Percentiles rank a stretch among this genome's conserved stretches.
Evolutionary conservation across 2,888 invertebrate genomes (phyloP).

Genomic region (Byasa hedistus): DNA sequence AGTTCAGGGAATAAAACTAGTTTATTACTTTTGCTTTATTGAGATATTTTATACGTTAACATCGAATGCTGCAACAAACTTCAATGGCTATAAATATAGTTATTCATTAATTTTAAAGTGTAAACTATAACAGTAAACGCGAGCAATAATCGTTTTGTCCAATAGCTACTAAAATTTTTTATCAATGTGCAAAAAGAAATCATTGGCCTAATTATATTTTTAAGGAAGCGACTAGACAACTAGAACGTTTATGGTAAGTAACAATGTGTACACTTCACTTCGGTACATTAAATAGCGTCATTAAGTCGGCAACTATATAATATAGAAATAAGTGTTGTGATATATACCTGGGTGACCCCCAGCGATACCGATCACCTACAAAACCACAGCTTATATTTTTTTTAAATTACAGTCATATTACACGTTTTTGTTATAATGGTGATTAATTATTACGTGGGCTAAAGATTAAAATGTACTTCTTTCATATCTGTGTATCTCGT

Average conservation of each 20-base stretch:
- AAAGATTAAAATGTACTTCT: background rate
- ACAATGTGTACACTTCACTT: background rate
- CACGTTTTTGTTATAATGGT: background rate
- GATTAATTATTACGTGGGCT: background rate
- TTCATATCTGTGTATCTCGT: too few species aligned
- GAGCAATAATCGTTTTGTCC: constrained; percentile 22
- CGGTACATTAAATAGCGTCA: too few species aligned
- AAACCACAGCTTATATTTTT: background rate
- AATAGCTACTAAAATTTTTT: constrained; percentile 19
- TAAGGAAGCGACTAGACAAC: background rate
- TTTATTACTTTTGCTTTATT: background rate
- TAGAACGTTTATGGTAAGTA: background rate
- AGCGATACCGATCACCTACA: background rate
- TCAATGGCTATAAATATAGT: constrained; percentile 23
- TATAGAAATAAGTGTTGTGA: too few species aligned
- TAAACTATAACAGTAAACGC: background rate
- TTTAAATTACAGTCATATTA: background rate
- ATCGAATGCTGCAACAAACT: constrained; percentile 5
- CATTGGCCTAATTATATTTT: background rate
- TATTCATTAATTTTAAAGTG: background rate
- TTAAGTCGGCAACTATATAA: too few species aligned
- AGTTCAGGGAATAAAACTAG: background rate
- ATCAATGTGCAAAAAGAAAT: constrained; percentile 20
- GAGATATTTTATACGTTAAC: background rate
- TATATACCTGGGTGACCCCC: too few species aligned